Evolutionary conservation across 2,797 vertebrate genomes (phyloP).

Genomic region (Poeciliopsis gracilis): DNA sequence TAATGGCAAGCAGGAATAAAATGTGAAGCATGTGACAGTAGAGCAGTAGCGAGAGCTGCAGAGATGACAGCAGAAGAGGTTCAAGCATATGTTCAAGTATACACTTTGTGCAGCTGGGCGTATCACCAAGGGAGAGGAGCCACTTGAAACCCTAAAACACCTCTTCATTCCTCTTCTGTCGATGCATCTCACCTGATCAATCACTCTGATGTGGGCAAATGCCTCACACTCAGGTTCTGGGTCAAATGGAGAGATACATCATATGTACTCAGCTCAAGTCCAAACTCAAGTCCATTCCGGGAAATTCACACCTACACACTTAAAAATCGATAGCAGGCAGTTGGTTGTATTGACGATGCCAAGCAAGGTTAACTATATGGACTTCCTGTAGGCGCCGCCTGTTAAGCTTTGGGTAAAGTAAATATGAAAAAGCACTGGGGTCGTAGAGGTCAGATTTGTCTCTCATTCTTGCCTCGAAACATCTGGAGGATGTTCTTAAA

Average conservation of each 20-base stretch:
- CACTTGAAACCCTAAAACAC: conserved; percentile 15
- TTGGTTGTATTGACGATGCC: conserved; percentile 50
- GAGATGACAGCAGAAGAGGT: conserved; percentile 12
- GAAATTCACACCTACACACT: conserved; percentile 20
- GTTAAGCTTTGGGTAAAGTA: conserved; percentile 33
- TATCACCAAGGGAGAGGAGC: conserved; percentile 4
- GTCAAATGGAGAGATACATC: conserved; percentile 50
- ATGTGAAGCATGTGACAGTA: background rate
- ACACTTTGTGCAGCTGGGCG: conserved; percentile 12
- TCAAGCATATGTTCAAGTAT: conserved; percentile 7
- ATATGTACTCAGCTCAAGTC: conserved; percentile 37
- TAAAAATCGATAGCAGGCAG: conserved; percentile 50
- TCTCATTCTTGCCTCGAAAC: background rate
- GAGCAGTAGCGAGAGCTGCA: conserved; percentile 1
- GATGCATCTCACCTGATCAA: conserved; percentile 35
- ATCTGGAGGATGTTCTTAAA: background rate
- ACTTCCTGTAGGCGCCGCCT: conserved; percentile 15
- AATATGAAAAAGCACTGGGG: conserved; percentile 38
- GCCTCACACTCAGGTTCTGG: conserved; percentile 37
- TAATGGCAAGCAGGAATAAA: background rate
- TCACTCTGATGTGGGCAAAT: conserved; percentile 23
- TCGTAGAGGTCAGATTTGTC: conserved; percentile 23
- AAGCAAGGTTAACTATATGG: conserved; percentile 52
- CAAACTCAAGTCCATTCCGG: background rate
- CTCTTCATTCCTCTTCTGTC: conserved; percentile 22